Evolutionary conservation across 2,797 vertebrate species (phyloP).

Genomic region (Acestrorhynchus altus): DNA sequence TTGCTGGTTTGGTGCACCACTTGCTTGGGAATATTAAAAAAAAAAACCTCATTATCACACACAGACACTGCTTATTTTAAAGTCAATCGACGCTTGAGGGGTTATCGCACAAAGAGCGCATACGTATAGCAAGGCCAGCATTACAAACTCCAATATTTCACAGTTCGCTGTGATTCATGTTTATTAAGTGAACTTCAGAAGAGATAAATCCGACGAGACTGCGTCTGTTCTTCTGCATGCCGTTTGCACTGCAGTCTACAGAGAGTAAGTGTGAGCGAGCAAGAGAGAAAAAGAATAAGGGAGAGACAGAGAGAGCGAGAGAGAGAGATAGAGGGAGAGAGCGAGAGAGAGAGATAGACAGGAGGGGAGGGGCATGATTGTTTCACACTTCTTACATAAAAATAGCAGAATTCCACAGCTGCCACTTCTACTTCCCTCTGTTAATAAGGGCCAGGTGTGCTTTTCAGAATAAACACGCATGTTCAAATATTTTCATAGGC

Average conservation of each 20-base stretch:
- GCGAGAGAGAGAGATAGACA: background rate
- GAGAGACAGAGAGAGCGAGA: background rate
- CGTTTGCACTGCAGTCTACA: background rate
- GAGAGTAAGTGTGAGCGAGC: no score
- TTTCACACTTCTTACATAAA: conserved; percentile 47
- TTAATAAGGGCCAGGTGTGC: conserved; percentile 61
- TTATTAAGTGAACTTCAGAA: conserved; percentile 45
- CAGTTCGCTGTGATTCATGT: conserved; percentile 29
- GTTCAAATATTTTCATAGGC: conserved; percentile 64
- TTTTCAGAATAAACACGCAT: conserved; percentile 62
- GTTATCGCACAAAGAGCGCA: conserved; percentile 8
- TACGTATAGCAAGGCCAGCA: background rate
- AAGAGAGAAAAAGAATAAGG: no score
- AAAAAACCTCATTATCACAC: conserved; percentile 22
- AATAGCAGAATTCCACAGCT: conserved; percentile 58
- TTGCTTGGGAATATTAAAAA: background rate
- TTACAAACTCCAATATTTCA: conserved; percentile 31
- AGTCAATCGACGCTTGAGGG: conserved; percentile 12
- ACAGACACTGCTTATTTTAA: conserved; percentile 24
- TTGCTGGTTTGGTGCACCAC: background rate
- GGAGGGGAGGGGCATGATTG: background rate
- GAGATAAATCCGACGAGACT: conserved; percentile 13
- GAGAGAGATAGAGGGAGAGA: background rate
- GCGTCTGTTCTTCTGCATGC: background rate
- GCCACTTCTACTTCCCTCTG: conserved; percentile 50